These are phyloP conservation scores for Oophaga pumilio DNA, from an alignment of 2,113 vertebrate species.

Conservation along the genomic window DNA sequence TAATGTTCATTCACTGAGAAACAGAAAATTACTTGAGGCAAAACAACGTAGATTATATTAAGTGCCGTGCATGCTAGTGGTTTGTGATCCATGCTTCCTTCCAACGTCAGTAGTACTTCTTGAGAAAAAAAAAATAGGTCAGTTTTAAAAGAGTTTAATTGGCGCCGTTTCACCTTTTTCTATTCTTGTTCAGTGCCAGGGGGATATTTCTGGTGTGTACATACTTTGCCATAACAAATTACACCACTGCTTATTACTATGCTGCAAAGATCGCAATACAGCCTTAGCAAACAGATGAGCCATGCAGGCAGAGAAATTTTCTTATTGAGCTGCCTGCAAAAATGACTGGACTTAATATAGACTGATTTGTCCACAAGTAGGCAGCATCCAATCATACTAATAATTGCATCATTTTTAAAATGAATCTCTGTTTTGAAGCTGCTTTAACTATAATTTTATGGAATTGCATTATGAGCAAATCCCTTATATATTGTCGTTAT, in stretches of 20 bases:
- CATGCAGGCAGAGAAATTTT: neutral
- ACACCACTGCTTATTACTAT: neutral
- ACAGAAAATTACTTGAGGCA: too few species aligned
- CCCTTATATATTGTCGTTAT: neutral
- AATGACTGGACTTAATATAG: neutral
- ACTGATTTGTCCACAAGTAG: neutral
- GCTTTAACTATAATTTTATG: neutral
- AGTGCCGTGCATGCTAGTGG: too few species aligned
- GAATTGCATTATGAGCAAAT: constrained; percentile 13
- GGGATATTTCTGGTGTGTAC: neutral
- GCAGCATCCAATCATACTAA: constrained; percentile 6
- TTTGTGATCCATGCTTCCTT: too few species aligned
- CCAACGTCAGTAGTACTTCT: too few species aligned
- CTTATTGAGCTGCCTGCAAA: neutral
- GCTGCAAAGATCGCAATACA: neutral
- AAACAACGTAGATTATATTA: too few species aligned
- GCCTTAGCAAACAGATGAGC: neutral
- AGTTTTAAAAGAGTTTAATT: neutral
- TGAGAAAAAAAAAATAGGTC: too few species aligned
- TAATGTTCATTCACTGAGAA: too few species aligned
- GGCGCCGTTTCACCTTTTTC: neutral
- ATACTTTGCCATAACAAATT: neutral
- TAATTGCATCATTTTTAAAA: neutral
- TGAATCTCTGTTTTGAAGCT: neutral
- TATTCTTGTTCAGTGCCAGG: neutral